Base-by-base conservation (phyloP, 2,113 vertebrate genomes). In the Brienomyrus brachyistius region DNA sequence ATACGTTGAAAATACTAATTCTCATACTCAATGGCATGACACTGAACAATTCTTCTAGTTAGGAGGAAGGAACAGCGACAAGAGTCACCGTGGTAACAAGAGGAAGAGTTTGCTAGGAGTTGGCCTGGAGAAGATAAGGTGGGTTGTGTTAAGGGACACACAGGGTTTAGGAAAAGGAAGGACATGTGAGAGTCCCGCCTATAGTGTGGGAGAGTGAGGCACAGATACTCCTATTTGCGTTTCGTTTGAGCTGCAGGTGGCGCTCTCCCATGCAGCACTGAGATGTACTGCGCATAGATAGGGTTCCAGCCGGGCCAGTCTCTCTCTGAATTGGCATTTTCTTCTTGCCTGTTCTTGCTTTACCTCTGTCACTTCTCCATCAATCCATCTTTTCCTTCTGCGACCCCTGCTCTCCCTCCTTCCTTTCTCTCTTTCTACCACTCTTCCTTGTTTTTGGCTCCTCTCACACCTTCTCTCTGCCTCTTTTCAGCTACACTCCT, bases 401-500 rank as follows among this genome's bases (percentile, higher is more conserved):
- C 21, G 10, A 19, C 21, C 74, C 21, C 77, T 66, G 48, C 52
- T 91, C 21, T 90, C 59, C n/a, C 59, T 66, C 52, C n/a, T 59
- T 8, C 66, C 54, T 87, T 87, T 87, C 15, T 10, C 74, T 23
- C 27, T 88, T 88, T 66, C 43, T 40, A 45, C 48, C 59, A 66
- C 48, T 52, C 35, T 50, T 43, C 90, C 50, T 40, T 35, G 56
- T 56, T 91, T 91, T 74, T 91, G 90, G 59, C 93, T 88, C 93
- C 90, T 94, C 92, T 93, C 92, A 93, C 93, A 50, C 91, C 93
- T 94, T 94, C 92, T 93, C 91, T 94, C 93, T 92, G 92, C 94
- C 94, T 94, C 94, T 94, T 95, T 95, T 95, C 94, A 93, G 94
- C 91, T 94, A 91, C 90, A 92, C 93, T 94, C 93, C 93, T 91